Conservation (phyloP, 2,797 vertebrate species). For the Manis pentadactyla region DNA sequence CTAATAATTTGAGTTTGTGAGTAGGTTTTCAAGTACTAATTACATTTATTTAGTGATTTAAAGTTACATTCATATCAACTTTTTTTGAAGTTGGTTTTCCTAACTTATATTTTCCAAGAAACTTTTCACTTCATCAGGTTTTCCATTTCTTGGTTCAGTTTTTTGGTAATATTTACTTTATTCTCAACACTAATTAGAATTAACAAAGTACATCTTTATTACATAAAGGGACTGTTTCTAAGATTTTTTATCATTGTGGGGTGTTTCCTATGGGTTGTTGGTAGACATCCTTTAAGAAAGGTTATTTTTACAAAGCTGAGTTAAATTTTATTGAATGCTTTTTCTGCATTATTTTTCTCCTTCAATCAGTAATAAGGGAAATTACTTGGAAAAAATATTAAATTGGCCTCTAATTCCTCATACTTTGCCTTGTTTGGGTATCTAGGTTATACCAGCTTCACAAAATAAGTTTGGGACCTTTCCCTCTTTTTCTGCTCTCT, state of each 20-base stretch:
- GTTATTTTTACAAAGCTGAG: conserved; percentile 7
- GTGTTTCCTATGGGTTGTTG: neutral
- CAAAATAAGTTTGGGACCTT: neutral
- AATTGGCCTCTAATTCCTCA: neutral
- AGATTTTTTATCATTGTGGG: neutral
- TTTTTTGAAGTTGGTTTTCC: neutral
- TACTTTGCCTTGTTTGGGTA: neutral
- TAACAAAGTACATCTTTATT: neutral
- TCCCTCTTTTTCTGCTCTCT: neutral
- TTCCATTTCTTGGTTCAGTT: conserved; percentile 29
- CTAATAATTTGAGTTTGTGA: neutral
- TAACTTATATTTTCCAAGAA: neutral
- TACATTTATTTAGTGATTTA: neutral
- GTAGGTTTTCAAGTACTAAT: conserved; percentile 8
- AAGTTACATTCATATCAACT: neutral
- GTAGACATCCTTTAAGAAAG: neutral
- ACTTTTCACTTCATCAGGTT: neutral
- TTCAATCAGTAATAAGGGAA: neutral
- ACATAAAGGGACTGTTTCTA: neutral
- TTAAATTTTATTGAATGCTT: neutral
- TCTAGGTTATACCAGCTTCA: neutral
- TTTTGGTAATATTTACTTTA: neutral
- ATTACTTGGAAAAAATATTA: neutral
- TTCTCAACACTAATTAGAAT: neutral
- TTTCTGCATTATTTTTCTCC: neutral